Evolutionary conservation across 1,140 invertebrate genomes (phyloP).

Genomic region (Contarinia nasturtii): DNA sequence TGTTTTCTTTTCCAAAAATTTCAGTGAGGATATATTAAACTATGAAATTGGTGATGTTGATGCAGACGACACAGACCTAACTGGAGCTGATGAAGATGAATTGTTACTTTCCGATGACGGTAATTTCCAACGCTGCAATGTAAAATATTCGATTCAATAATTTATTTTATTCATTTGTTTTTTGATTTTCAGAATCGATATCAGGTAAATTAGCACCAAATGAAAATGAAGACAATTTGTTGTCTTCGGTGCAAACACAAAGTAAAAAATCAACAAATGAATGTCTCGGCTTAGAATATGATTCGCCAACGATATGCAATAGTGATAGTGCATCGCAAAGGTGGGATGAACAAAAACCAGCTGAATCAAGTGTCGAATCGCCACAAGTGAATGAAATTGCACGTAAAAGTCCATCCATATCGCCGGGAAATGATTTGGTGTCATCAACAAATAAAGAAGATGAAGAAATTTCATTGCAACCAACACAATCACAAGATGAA

Average conservation of each 20-base stretch:
- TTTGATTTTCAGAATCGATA: background rate
- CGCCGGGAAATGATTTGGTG: constrained; percentile 1
- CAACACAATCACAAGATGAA: background rate
- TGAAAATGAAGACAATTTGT: background rate
- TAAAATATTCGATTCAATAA: background rate
- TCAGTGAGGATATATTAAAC: constrained; percentile 22
- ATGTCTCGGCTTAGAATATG: too few species aligned
- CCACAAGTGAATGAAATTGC: background rate
- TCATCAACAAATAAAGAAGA: constrained; percentile 2
- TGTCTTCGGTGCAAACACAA: background rate
- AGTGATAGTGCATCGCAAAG: background rate
- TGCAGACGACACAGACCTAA: background rate
- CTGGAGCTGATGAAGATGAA: constrained; percentile 21
- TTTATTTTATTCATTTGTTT: background rate
- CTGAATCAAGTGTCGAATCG: background rate
- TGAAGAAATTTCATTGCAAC: background rate
- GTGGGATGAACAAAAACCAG: background rate
- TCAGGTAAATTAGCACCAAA: background rate
- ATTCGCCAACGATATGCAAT: background rate
- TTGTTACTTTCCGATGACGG: constrained; percentile 22
- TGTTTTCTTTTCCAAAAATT: constrained; percentile 2
- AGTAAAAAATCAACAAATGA: too few species aligned
- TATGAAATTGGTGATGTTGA: constrained; percentile 22
- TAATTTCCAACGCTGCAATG: constrained; percentile 4
- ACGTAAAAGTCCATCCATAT: background rate